Evolutionary conservation across 92 coral and sea anemone genomes (phyloP), one percentile per base, ranked within the genome.

Genomic region (Epizoanthus stellaris): DNA sequence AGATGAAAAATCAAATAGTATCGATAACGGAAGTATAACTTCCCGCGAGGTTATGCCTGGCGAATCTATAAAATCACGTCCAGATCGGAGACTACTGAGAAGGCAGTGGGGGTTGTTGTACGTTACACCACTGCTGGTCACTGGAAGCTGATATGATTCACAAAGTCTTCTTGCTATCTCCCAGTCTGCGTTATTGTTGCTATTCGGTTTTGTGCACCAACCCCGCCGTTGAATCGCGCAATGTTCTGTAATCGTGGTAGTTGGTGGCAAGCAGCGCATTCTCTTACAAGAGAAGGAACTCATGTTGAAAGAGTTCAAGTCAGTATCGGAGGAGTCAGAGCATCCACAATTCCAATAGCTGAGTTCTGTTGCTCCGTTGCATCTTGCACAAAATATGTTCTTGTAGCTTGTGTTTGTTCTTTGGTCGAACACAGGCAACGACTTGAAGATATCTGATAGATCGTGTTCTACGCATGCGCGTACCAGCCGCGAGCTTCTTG

Each of bases 41-140:
- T n/a, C n/a, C n/a, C n/a, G n/a, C n/a, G n/a, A n/a, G n/a, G n/a
- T n/a, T 20, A 11, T 42, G 56, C 0, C 25, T 62, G 4, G 8
- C 23, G 19, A 20, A 42, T 19, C 3, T 4, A 5, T 20, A 21
- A 12, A 0, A 20, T 13, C 38, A 1, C 0, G 25, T 23, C 25
- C 0, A 23, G 25, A 23, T 23, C 0, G 7, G 1, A 16, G 3
- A 7, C 43, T 19, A 74, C 80, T 54, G 16, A 74, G 42, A 74
- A 49, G 63, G 20, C 80, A 74, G 20, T 74, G 80, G 1, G 80
- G 80, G 6, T 74, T 74, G 19, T 74, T 52, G 19, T 74, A 74
- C 1, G 1, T 4, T 7, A 3, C 0, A 3, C 73, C 74, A 21
- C 4, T 25, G 42, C 54, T 4, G 43, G 42, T 23, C 5, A 74